Base-by-base conservation (phyloP, 2,797 vertebrate species). In the Sciurus vulgaris region DNA sequence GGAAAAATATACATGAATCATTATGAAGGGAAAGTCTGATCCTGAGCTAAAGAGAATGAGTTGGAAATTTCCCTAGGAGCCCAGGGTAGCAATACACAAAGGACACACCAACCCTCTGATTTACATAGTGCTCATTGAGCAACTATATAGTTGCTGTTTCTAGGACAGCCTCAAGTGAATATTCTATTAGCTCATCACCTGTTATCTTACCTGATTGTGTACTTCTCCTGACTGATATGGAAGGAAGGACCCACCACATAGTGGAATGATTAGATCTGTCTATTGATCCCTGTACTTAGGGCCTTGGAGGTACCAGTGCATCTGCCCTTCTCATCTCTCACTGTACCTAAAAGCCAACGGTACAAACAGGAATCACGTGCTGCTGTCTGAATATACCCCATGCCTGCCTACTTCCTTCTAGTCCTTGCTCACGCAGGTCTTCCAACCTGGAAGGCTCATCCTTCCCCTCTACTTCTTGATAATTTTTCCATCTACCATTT, bases 301-400 rank as follows among this genome's bases (percentile, higher is more conserved):
- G 12, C 30, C 51, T 51, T 38, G 17, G 56, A 20, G 12, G 22
- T 12, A 15, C 17, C 59, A 9, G 26, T 24, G 44, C 8, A 8
- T 2, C 41, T 73, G 49, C 5, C 7, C 41, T 47, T 61, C 17
- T 14, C 51, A 38, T 28, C 7, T 35, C 35, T 77, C 51, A 76
- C 26, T 35, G 24, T 47, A 56, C 56, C 24, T n/a, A 2, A 70
- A 96, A 72, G 22, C 15, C 56, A 86, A 51, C 12, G 41, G 2
- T 20, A 13, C 6, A 49, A 54, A n/a, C 0, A n/a, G 14, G 51
- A 91, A 56, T 38, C 24, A 51, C 0, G 0, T 5, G 61, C 28
- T 28, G 0, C 26, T 86, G 41, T n/a, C 8, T 28, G 69, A 67
- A 69, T 28, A 30, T 1, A 18, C 0, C 24, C 14, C 74, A 74